Base-by-base conservation (phyloP, 2,888 invertebrate genomes). In the Nezara viridula region DNA sequence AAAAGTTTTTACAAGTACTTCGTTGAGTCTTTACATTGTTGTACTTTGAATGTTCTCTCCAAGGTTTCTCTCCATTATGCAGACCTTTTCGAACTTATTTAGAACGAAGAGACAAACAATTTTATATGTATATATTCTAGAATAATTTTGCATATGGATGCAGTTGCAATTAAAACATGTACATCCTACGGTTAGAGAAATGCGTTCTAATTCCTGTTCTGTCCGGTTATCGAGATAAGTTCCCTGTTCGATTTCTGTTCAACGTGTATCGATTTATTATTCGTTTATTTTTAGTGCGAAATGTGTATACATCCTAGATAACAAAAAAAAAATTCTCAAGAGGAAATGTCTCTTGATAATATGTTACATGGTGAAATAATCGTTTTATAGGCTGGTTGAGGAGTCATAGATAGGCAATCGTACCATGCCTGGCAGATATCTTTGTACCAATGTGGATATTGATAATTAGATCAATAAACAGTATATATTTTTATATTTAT, bases 81-180 rank as follows among this genome's bases (percentile, higher is more conserved):
- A 73, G 66, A 27, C 4, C 66, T 37, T 73, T 73, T 21, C 32
- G 66, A 37, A 21, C 66, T 73, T 73, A 73, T 73, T 14, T 73
- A 73, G 66, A 73, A 37, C 66, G 66, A 19, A 21, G 7, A 73
- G 66, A 37, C 24, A 73, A 73, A 73, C 66, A 73, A 73, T 73
- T 73, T 73, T 32, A 73, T 73, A 73, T 73, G 66, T 73, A 73
- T 73, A 37, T 73, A 73, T 73, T 73, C 66, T 19, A 37, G 66
- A 73, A 73, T 73, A 73, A 73, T 73, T 73, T 73, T 73, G 66
- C 66, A 73, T 73, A 73, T 37, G 66, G 32, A 73, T 73, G 32
- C 5, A 16, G 32, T 1, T 73, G 32, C 66, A 73, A 73, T 73
- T 73, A 73, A 73, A 73, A 73, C 32, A 73, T 19, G 14, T 37